Percentiles rank a stretch among this genome's conserved stretches.
phyloP scores from a whole-genome alignment of 2,113 vertebrate genomes.

The Bubo bubo region DNA sequence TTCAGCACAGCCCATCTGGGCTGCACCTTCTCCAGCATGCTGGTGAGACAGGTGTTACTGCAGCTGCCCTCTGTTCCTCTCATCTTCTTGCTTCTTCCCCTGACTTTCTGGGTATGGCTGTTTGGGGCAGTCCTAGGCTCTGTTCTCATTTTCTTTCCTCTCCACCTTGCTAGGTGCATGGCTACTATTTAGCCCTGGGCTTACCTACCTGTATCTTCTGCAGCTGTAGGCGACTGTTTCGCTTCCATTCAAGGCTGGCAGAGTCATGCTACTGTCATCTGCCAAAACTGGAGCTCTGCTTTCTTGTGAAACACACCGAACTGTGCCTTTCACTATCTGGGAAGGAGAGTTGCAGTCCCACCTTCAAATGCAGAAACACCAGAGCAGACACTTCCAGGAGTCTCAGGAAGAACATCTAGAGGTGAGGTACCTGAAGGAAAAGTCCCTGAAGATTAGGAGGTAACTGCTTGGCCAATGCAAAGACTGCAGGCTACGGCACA shows the following conservation, averaged over 20 bases:
- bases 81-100: neutral
- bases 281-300: neutral
- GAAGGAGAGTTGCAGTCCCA: neutral
- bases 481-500: neutral
- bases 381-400: neutral
- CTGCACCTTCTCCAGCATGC: neutral
- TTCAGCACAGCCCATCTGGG: neutral
- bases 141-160: neutral
- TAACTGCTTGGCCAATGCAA: neutral
- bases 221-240: neutral
- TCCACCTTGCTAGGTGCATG: neutral
- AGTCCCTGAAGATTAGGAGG: neutral
- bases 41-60: neutral
- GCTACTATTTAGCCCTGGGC: neutral
- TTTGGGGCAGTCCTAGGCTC: neutral
- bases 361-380: neutral
- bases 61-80: neutral
- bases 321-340: neutral
- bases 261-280: neutral
- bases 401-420: neutral
- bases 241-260: neutral
- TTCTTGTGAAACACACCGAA: neutral
- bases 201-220: neutral
- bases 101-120: neutral
- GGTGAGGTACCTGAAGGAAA: neutral